Conservation (phyloP, 2,888 invertebrate genomes). For the Dynastes grantii region DNA sequence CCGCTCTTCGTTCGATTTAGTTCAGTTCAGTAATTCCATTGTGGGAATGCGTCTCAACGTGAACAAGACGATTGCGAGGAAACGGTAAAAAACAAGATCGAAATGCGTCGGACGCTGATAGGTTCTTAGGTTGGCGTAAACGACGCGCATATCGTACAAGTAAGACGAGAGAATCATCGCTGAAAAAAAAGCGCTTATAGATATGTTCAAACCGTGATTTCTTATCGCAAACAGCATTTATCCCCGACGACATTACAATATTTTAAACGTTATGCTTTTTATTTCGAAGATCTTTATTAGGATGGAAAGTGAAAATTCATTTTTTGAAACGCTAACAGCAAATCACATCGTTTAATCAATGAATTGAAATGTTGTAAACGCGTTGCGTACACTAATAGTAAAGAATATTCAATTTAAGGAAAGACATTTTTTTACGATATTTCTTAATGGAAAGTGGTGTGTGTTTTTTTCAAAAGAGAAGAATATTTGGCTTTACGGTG, state of each 20-base stretch:
- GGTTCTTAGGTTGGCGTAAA: conserved; percentile 18
- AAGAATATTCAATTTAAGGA: too few relatives aligned
- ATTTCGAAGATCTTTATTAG: background rate
- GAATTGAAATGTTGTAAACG: background rate
- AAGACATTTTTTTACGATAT: too few relatives aligned
- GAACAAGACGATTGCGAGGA: conserved; percentile 18
- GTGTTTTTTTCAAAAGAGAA: too few relatives aligned
- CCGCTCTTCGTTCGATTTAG: conserved; percentile 7
- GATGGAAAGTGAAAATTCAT: too few relatives aligned
- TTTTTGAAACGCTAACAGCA: too few relatives aligned
- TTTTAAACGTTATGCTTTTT: conserved; percentile 4
- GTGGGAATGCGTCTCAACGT: conserved; percentile 21
- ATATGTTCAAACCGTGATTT: background rate
- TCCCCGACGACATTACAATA: background rate
- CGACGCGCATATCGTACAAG: conserved; percentile 7
- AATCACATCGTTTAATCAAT: background rate
- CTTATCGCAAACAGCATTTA: background rate
- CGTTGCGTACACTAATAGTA: too few relatives aligned
- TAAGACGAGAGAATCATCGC: background rate
- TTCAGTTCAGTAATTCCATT: conserved; percentile 26
- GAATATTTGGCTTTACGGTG: too few relatives aligned
- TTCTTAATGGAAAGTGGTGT: too few relatives aligned
- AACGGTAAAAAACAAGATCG: conserved; percentile 9
- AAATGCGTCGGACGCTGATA: conserved; percentile 10
- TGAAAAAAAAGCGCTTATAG: background rate